A percentile compares a stretch with the other conserved stretches of the same genome.
phyloP scores from a whole-genome alignment of 2,113 vertebrate species.

The Salvelinus sp. region DNA sequence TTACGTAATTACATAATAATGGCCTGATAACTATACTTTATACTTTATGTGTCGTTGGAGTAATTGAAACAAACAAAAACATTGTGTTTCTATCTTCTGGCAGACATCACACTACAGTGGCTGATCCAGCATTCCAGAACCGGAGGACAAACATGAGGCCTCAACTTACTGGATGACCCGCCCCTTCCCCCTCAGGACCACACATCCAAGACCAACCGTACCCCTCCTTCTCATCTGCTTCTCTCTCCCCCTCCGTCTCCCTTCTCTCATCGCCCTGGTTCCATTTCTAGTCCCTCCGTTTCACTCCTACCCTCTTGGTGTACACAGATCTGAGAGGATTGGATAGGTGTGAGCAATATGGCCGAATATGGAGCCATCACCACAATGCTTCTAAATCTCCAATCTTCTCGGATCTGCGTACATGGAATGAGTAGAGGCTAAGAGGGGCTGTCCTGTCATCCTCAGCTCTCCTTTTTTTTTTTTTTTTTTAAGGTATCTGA shows the following conservation, averaged over 20 bases:
- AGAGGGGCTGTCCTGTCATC: not conserved
- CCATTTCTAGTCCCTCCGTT: not conserved
- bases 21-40: not conserved
- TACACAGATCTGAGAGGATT: not conserved
- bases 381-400: not conserved
- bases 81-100: slow-evolving; percentile 17
- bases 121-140: slow-evolving; percentile 91
- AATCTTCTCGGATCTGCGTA: not conserved
- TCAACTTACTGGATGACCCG: slow-evolving; percentile 20
- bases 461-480: not conserved
- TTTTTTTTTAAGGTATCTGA: not conserved
- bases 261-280: not conserved
- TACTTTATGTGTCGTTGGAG: not conserved
- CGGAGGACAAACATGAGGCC: slow-evolving; percentile 73
- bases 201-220: not conserved
- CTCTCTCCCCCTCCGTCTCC: not conserved
- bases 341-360: slow-evolving; percentile 2
- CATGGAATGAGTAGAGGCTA: not conserved
- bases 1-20: not conserved
- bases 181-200: not conserved
- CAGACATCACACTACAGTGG: slow-evolving; percentile 94
- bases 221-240: not conserved
- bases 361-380: not conserved
- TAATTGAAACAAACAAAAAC: not conserved
- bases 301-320: not conserved